These are phyloP conservation scores for Zeugodacus cucurbitae DNA, from an alignment of 1,140 invertebrate species.

Conservation along the genomic window DNA sequence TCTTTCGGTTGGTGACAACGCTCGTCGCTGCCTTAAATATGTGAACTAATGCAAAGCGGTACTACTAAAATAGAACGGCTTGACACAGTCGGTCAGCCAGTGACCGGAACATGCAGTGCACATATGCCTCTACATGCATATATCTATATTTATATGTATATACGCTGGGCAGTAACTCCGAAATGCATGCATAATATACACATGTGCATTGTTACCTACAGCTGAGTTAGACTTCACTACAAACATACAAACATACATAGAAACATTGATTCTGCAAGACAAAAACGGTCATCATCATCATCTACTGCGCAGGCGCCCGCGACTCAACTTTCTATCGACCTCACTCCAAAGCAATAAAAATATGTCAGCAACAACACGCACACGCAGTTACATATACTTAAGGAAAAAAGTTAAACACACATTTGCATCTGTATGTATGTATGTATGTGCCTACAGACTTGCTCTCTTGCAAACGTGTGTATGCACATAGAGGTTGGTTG, in stretches of 20 bases:
- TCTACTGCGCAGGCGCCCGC: conserved; percentile 22
- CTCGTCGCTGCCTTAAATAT: not conserved
- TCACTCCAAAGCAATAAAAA: conserved; percentile 23
- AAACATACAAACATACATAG: not conserved
- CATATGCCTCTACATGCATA: not conserved
- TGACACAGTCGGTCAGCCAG: not conserved
- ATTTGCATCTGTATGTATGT: conserved; percentile 27
- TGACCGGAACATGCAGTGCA: not conserved
- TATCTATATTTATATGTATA: not conserved
- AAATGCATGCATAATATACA: not conserved
- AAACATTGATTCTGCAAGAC: not conserved
- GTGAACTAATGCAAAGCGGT: not conserved
- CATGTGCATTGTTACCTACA: not conserved
- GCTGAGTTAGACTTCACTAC: not conserved
- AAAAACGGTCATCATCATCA: conserved; percentile 38
- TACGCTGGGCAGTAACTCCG: too few relatives aligned
- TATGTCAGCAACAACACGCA: not conserved
- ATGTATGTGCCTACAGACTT: not conserved
- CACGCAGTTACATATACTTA: not conserved
- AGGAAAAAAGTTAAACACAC: conserved; percentile 27
- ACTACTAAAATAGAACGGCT: not conserved
- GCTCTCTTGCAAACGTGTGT: not conserved
- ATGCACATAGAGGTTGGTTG: not conserved
- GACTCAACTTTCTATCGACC: conserved; percentile 20
- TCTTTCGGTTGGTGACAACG: not conserved